These are phyloP conservation scores for Drosophila auraria DNA, from an alignment of 1,140 invertebrate genomes.

Conservation along the genomic window DNA sequence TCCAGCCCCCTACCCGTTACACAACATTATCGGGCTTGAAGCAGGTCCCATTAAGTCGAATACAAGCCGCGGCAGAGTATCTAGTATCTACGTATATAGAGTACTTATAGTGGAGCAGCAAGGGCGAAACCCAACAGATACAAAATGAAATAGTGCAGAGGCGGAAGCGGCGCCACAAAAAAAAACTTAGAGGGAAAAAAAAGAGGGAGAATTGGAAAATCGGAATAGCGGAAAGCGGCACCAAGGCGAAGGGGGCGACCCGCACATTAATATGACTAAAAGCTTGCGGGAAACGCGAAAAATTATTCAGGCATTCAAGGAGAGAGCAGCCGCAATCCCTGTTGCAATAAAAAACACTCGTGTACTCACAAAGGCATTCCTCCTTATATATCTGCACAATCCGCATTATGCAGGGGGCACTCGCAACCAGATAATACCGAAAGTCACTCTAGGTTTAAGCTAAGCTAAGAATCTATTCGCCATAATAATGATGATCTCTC, in stretches of 20 bases:
- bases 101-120: conserved; percentile 12
- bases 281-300: conserved; percentile 71
- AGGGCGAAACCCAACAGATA: conserved; percentile 25
- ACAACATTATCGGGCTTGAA: conserved; percentile 52
- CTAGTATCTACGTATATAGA: conserved; percentile 17
- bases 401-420: conserved; percentile 45
- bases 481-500: conserved; percentile 55
- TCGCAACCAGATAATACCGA: conserved; percentile 31
- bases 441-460: conserved; percentile 40
- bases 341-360: conserved; percentile 17
- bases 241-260: not conserved
- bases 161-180: conserved; percentile 12
- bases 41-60: conserved; percentile 54
- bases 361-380: conserved; percentile 24
- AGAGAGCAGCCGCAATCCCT: conserved; percentile 14
- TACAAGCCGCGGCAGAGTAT: conserved; percentile 50
- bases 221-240: not conserved
- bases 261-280: conserved; percentile 87
- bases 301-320: conserved; percentile 56
- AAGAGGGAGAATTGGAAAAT: conserved; percentile 17
- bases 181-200: conserved; percentile 15
- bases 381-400: conserved; percentile 57
- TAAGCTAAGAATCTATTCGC: conserved; percentile 26
- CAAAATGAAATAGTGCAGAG: conserved; percentile 52
- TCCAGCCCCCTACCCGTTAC: conserved; percentile 16